Base-by-base conservation (phyloP, 2,113 vertebrate genomes). In the Esox niger region DNA sequence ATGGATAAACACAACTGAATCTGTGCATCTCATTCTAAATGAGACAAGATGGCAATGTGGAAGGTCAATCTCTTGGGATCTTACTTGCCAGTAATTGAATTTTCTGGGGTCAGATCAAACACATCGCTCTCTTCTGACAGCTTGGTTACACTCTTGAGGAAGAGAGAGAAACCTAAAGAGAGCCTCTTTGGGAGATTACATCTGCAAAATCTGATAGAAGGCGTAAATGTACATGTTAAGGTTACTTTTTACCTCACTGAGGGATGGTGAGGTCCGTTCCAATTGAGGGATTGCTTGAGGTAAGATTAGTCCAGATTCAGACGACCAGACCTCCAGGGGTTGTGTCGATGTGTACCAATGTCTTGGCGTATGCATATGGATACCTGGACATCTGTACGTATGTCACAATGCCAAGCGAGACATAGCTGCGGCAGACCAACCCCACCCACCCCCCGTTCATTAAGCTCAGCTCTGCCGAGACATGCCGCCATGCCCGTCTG, bases 51-150 rank as follows among this genome's bases (percentile, higher is more conserved):
- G 63, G 71, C 74, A 8, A 17, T 49, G 33, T 69, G 64, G 70
- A 70, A 64, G 82, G 74, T 82, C 79, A 79, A 62, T 84, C 83
- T 82, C 72, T 29, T 32, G 71, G 74, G 65, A 78, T 87, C 81
- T 79, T 81, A 86, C 84, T 66, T 68, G 77, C 52, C 73, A 35
- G 35, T 84, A 81, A 88, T 88, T 89, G 78, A 84, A 87, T 88
- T 83, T 73, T 74, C 79, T 59, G n/a, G 73, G 77, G 78, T 87
- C 73, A 76, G 71, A 86, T 86, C 82, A 87, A 84, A 81, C 21
- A 20, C 46, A 23, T 59, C 13, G 70, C 56, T 56, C 62, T 55
- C 56, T 64, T 60, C 59, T 49, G 43, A 80, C 76, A 49, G 66
- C 71, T 61, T 33, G 33, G 69, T 68, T 81, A 86, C 81, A 78